These are phyloP conservation scores for Scleropages formosus DNA, from an alignment of 2,797 vertebrate genomes.

Conservation along the genomic window DNA sequence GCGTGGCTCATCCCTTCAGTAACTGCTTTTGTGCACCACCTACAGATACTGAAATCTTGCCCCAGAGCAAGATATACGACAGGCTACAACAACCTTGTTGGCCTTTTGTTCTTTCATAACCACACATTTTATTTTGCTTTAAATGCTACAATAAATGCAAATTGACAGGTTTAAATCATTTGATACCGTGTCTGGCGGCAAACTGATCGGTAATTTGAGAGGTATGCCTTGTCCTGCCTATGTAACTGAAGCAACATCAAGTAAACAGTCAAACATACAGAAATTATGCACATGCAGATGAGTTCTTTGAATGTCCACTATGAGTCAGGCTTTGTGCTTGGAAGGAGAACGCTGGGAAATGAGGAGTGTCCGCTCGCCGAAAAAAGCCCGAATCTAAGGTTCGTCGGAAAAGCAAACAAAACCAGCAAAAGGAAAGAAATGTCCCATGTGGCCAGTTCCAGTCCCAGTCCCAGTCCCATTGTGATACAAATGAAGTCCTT, in stretches of 20 bases:
- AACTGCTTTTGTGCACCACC: neutral
- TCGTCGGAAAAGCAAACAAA: constrained; percentile 37
- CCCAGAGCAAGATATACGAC: neutral
- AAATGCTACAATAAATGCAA: constrained; percentile 63
- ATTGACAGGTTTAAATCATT: constrained; percentile 48
- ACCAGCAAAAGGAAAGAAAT: constrained; percentile 14
- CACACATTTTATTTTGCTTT: constrained; percentile 65
- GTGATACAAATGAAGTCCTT: constrained; percentile 29
- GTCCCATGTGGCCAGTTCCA: constrained; percentile 16
- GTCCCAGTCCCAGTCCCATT: too few relatives aligned
- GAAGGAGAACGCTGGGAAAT: constrained; percentile 40
- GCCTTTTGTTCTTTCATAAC: constrained; percentile 38
- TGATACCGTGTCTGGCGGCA: constrained; percentile 42
- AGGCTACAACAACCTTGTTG: neutral
- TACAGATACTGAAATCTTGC: too few relatives aligned
- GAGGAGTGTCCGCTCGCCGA: constrained; percentile 43
- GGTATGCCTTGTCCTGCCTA: constrained; percentile 45
- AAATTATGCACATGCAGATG: constrained; percentile 68
- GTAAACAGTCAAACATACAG: constrained; percentile 62
- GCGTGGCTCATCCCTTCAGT: constrained; percentile 37
- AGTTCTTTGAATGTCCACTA: constrained; percentile 47
- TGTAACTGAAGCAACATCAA: constrained; percentile 58
- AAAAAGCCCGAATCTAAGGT: constrained; percentile 41
- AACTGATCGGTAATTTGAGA: constrained; percentile 43
- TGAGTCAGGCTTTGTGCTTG: constrained; percentile 32